A percentile compares a stretch with the other conserved stretches of the same genome.
Evolutionary conservation across 1,140 invertebrate genomes (phyloP).

Genomic region (Cherax quadricarinatus): DNA sequence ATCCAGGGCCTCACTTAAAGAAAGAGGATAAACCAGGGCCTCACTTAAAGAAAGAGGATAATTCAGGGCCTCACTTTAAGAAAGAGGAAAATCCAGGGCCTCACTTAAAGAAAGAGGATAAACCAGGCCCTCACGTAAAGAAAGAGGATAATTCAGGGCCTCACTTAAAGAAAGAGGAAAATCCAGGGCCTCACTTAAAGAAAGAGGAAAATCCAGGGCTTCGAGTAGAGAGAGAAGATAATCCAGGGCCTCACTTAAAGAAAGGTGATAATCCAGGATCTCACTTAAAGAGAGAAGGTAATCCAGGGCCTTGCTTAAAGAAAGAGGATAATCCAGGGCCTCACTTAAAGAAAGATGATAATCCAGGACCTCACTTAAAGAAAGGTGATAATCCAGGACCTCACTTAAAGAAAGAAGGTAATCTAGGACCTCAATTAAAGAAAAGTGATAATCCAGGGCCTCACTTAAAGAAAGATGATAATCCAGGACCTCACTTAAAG

Average conservation of each 20-base stretch:
- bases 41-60: conserved; percentile 24
- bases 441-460: conserved; percentile 11
- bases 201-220: background rate
- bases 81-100: conserved; percentile 5
- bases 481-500: background rate
- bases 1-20: conserved; percentile 10
- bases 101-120: background rate
- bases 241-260: background rate
- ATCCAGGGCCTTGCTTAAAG: no score
- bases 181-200: background rate
- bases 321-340: no score
- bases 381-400: conserved; percentile 6
- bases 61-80: background rate
- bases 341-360: no score
- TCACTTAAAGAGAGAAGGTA: no score
- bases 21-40: conserved; percentile 20
- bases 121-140: background rate
- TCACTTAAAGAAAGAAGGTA: conserved; percentile 12
- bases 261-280: background rate
- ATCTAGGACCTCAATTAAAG: conserved; percentile 1
- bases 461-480: conserved; percentile 12
- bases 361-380: background rate
- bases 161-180: background rate
- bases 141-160: background rate
- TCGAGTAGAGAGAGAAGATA: background rate